Conservation (phyloP, 1,140 invertebrate genomes). For the Bombus pascuorum region DNA sequence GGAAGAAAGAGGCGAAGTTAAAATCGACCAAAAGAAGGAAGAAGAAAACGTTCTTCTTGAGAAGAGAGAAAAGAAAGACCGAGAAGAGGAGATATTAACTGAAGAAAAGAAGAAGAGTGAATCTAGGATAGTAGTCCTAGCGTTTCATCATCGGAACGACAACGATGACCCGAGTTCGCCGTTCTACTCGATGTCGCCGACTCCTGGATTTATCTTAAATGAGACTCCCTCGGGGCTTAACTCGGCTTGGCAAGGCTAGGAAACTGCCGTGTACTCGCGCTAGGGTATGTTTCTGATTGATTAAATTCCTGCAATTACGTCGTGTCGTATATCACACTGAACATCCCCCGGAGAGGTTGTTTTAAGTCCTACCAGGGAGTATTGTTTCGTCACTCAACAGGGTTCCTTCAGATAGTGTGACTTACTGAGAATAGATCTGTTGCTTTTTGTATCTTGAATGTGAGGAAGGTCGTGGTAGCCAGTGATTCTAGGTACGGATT, state of each 20-base stretch:
- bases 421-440: too few species aligned
- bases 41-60: background rate
- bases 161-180: constrained; percentile 56
- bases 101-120: background rate
- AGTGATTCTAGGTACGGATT: too few species aligned
- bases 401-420: background rate
- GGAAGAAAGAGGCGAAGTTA: constrained; percentile 47
- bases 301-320: constrained; percentile 81
- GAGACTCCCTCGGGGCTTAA: constrained; percentile 77
- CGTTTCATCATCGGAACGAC: constrained; percentile 72
- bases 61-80: background rate
- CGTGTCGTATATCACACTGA: constrained; percentile 74
- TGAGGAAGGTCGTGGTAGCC: background rate
- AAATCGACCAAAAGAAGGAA: background rate
- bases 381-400: constrained; percentile 27
- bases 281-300: constrained; percentile 79
- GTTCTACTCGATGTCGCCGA: constrained; percentile 44
- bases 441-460: background rate
- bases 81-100: constrained; percentile 6
- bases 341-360: constrained; percentile 42
- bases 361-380: constrained; percentile 16
- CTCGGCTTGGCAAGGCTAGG: constrained; percentile 66
- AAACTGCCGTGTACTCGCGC: constrained; percentile 64
- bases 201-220: constrained; percentile 76
- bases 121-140: constrained; percentile 71